Evolutionary conservation across 1,140 invertebrate genomes (phyloP), one percentile per base, ranked within the genome.

Genomic region (Nixonia krombeini): DNA sequence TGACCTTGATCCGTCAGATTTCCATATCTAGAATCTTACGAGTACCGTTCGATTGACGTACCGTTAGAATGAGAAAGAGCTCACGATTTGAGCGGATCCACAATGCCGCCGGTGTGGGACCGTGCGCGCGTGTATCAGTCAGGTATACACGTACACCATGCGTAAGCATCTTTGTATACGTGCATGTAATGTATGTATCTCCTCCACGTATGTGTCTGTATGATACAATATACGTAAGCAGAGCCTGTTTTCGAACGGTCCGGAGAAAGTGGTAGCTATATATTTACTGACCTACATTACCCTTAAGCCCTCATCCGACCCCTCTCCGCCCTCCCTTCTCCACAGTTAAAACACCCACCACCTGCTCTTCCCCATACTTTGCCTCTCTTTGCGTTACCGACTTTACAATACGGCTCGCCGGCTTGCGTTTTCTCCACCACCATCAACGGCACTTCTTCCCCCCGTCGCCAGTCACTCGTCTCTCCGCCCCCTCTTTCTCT

Each of bases 281-380:
- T 80, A 76, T 83, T 82, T 84, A 84, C 82, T 84, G 82, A 84
- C 82, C 82, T 81, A 83, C 80, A 84, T 84, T 83, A 80, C 78
- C 78, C 75, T 74, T 66, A 58, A 44, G 33, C 53, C 51, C 38
- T 42, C 53, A 18, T 47, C 44, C 44, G 28, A 25, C 47, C 52
- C 53, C 62, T 64, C 33, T 68, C 58, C 61, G 47, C 58, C 62
- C n/a, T n/a, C n/a, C n/a, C n/a, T n/a, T n/a, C n/a, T n/a, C n/a
- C n/a, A n/a, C n/a, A n/a, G 41, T 47, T 31, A 44, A 46, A 50
- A 38, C 67, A 42, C 64, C 62, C 68, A 58, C 55, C 45, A 49
- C 10, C 37, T 17, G 26, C 10, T 42, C 40, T 21, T 42, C 18
- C 9, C 10, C 35, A 4, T 4, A 26, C 9, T 26, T 26, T 26